These are phyloP conservation scores for Atrina japonica DNA, from an alignment of 2,888 invertebrate genomes.

Conservation along the genomic window DNA sequence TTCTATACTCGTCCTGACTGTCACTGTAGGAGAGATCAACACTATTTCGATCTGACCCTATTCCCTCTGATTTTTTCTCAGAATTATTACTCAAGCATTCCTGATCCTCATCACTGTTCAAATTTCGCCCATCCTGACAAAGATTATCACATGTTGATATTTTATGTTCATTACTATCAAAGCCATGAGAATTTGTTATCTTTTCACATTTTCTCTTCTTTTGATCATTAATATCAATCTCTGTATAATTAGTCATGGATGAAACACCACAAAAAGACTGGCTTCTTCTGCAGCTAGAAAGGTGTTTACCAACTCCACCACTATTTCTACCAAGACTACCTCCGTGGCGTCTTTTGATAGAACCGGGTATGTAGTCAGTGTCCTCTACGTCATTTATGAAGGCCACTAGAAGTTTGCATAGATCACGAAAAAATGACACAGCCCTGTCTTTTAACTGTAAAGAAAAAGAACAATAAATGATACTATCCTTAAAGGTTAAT, in stretches of 20 bases:
- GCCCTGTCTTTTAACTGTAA: constrained; percentile 67
- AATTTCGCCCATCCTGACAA: too few species aligned
- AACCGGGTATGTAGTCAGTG: constrained; percentile 56
- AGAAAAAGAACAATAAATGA: neutral
- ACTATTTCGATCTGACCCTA: too few species aligned
- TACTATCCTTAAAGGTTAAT: too few species aligned
- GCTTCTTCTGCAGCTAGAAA: constrained; percentile 52
- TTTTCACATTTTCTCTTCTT: constrained; percentile 24
- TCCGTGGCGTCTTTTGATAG: constrained; percentile 60
- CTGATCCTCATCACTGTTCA: too few species aligned
- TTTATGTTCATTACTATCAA: too few species aligned
- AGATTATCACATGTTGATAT: too few species aligned
- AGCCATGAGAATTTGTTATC: neutral
- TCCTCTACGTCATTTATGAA: constrained; percentile 47
- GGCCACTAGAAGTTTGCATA: constrained; percentile 60
- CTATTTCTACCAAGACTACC: constrained; percentile 57
- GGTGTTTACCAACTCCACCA: constrained; percentile 44
- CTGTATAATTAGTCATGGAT: constrained; percentile 6
- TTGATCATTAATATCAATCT: constrained; percentile 15
- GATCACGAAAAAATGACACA: constrained; percentile 67
- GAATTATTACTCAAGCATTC: too few species aligned
- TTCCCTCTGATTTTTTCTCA: too few species aligned
- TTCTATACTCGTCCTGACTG: too few species aligned
- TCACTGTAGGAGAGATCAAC: too few species aligned
- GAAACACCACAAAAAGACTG: constrained; percentile 57